Evolutionary conservation across 23 tunicate species (phyloP).

Genomic region (Phallusia fumigata): DNA sequence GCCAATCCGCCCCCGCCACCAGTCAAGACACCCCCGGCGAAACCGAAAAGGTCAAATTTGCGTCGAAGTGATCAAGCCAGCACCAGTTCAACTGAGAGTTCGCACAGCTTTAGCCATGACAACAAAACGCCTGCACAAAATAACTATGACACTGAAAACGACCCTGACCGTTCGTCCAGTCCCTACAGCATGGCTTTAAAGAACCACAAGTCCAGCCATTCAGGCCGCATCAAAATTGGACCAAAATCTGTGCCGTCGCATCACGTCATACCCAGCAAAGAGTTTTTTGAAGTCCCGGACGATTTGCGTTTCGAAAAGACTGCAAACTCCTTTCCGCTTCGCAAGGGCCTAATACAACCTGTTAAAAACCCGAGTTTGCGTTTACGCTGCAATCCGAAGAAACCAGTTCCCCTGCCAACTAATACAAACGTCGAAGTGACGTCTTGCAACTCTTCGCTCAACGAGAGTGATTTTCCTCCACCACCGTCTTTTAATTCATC

Average conservation of each 20-base stretch:
- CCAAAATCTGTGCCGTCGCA: constrained; percentile 17
- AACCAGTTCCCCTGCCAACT: background rate
- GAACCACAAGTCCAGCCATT: constrained; percentile 46
- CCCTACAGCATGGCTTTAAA: constrained; percentile 38
- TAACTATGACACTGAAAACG: background rate
- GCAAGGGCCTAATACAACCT: constrained; percentile 30
- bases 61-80: background rate
- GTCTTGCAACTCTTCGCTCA: constrained; percentile 2
- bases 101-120: background rate
- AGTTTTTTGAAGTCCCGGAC: constrained; percentile 27
- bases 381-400: background rate
- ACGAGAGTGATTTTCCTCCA: constrained; percentile 6
- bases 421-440: background rate
- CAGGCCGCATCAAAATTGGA: constrained; percentile 45
- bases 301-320: background rate
- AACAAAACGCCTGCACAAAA: background rate
- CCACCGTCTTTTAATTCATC: constrained; percentile 19
- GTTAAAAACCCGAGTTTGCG: constrained; percentile 29
- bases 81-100: background rate
- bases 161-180: constrained; percentile 21
- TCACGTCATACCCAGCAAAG: constrained; percentile 16
- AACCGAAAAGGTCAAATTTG: constrained; percentile 32
- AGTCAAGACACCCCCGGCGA: constrained; percentile 31
- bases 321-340: constrained; percentile 1
- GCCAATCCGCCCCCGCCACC: constrained; percentile 12